Evolutionary conservation across 2,113 vertebrate species (phyloP).

Genomic region (Balaeniceps rex): DNA sequence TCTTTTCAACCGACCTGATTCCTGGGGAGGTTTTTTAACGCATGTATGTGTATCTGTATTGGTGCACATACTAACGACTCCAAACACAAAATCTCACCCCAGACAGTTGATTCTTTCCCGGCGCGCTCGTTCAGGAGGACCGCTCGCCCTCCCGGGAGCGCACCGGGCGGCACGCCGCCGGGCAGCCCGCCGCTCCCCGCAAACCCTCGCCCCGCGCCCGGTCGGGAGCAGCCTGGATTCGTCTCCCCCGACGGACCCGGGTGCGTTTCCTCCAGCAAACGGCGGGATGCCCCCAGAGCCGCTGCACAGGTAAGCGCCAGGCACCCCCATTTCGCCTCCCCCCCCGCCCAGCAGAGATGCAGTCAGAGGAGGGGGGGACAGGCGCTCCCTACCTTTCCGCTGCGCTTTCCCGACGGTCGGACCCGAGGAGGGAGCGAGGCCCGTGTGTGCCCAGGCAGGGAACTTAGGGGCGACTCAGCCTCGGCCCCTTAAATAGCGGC

Average conservation of each 20-base stretch:
- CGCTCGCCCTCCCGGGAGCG: too few species aligned
- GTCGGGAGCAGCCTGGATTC: neutral
- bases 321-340: rapidly evolving
- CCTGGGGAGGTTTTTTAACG: neutral
- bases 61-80: rapidly evolving
- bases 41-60: too few species aligned
- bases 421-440: neutral
- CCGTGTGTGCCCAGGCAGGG: neutral
- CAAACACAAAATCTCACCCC: rapidly evolving
- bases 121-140: neutral
- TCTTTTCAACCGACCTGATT: neutral
- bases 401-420: neutral
- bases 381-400: neutral
- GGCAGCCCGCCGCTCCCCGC: neutral
- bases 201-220: neutral
- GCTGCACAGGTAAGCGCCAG: neutral
- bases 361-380: neutral
- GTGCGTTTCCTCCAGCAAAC: neutral
- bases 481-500: constrained; percentile 74
- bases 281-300: neutral
- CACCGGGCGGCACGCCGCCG: too few species aligned
- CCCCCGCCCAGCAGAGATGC: neutral
- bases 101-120: rapidly evolving
- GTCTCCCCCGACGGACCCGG: too few species aligned
- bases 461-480: neutral